Evolutionary conservation across 2,888 invertebrate species (phyloP), one percentile per base, ranked within the genome.

Genomic region (Scrobipalpa atriplicella): DNA sequence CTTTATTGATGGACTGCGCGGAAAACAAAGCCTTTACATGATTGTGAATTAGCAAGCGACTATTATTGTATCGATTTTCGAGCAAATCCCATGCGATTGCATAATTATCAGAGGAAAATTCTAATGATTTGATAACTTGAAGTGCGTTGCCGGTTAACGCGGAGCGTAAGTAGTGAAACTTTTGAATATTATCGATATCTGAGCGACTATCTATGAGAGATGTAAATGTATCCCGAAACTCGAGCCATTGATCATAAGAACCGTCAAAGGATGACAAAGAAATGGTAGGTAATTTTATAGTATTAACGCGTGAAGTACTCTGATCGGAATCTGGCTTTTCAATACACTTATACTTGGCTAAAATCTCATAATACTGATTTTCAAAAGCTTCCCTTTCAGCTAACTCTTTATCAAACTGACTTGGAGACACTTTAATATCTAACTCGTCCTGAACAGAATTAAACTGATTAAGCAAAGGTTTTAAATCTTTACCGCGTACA

Each of bases 1-100:
- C 70, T 41, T 69, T 69, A 51, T 19, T 54, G 11, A 70, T 9
- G 1, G 62, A 19, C 19, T 56, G 63, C n/a, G 65, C 43, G 39
- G 47, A 60, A 69, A 74, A 74, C 39, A 64, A 19, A 41, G 64
- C 38, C 43, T 64, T 56, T 5, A 64, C 56, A 43, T 67, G 65
- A 62, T 67, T 67, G 29, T 65, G 70, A 13, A 71, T 64, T 21
- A 73, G 56, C 11, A 72, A 38, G 13, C 68, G 64, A 39, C 36
- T 69, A 51, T 72, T 73, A 56, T 70, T 62, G 52, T 52, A 72
- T 16, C 70, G 56, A 38, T 68, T 66, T n/a, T 67, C 51, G 21
- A 73, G 62, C 58, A 70, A 56, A 11, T 71, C 67, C 72, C 72
- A 73, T 8, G 72, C 73, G 11, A 69, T 52, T 5, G 1, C 1